Evolutionary conservation across 2,888 invertebrate species (phyloP).

Genomic region (Thera britannica): DNA sequence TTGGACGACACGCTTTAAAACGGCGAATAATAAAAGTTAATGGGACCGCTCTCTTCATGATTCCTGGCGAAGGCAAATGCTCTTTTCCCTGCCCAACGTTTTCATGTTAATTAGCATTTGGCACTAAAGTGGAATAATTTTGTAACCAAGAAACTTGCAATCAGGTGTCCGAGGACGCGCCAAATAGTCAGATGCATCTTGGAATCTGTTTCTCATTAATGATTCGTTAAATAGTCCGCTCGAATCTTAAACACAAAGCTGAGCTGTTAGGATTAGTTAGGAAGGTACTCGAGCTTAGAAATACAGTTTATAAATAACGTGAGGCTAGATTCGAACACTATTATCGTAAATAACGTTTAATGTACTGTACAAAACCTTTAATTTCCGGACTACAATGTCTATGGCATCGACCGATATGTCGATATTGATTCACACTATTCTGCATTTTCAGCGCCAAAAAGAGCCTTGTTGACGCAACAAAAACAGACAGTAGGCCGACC

Average conservation of each 20-base stretch:
- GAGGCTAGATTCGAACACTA: slow-evolving; percentile 36
- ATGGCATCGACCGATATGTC: slow-evolving; percentile 44
- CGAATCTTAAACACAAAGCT: too few species aligned
- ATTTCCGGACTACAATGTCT: slow-evolving; percentile 61
- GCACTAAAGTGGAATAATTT: slow-evolving; percentile 77
- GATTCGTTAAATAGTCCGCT: too few species aligned
- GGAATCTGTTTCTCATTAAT: slow-evolving; percentile 4
- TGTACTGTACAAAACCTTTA: slow-evolving; percentile 66
- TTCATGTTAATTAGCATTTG: slow-evolving; percentile 82
- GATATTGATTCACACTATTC: slow-evolving; percentile 50
- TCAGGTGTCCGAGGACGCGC: slow-evolving; percentile 29
- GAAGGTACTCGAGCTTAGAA: neutral
- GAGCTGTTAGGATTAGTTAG: too few species aligned
- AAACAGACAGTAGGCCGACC: too few species aligned
- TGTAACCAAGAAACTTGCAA: slow-evolving; percentile 56
- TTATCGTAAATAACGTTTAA: slow-evolving; percentile 64
- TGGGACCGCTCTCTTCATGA: slow-evolving; percentile 77
- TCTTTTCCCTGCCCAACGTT: slow-evolving; percentile 74
- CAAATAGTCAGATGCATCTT: slow-evolving; percentile 27
- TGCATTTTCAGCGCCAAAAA: slow-evolving; percentile 9
- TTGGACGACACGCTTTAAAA: slow-evolving; percentile 81
- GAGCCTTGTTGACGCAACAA: neutral
- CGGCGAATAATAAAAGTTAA: slow-evolving; percentile 82
- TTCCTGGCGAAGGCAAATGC: slow-evolving; percentile 74
- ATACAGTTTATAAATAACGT: neutral